These are phyloP conservation scores for Pollenia amentaria DNA, from an alignment of 2,888 invertebrate genomes.

Conservation along the genomic window DNA sequence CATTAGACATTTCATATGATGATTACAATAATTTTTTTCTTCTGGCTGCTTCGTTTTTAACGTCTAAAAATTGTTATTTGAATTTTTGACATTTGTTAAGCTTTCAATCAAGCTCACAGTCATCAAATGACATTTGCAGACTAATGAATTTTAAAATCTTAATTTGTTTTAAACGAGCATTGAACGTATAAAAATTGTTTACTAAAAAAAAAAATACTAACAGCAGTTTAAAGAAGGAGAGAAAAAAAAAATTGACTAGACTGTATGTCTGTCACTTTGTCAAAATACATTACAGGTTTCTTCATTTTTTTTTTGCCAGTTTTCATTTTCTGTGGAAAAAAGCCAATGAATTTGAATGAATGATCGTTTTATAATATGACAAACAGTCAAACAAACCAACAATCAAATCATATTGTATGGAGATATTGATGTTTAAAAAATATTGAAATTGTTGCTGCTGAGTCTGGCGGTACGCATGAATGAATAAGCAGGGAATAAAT, in stretches of 20 bases:
- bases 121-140: constrained; percentile 82
- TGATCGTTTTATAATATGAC: constrained; percentile 74
- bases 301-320: constrained; percentile 22
- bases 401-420: constrained; percentile 37
- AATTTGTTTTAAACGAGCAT: constrained; percentile 67
- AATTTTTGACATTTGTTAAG: constrained; percentile 77
- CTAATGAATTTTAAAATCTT: constrained; percentile 84
- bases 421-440: constrained; percentile 58
- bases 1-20: constrained; percentile 32
- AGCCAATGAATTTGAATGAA: constrained; percentile 69
- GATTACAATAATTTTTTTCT: constrained; percentile 38
- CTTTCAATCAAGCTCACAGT: constrained; percentile 76
- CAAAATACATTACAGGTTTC: constrained; percentile 55
- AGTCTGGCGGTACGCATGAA: constrained; percentile 63
- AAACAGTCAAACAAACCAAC: constrained; percentile 56
- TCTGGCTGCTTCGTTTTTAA: constrained; percentile 8
- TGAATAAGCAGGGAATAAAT: constrained; percentile 66
- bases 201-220: constrained; percentile 8
- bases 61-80: constrained; percentile 46
- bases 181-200: constrained; percentile 18
- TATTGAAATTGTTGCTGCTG: constrained; percentile 35
- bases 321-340: constrained; percentile 48
- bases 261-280: constrained; percentile 66
- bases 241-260: constrained; percentile 51
- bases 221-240: constrained; percentile 16